Evolutionary conservation across 1,140 invertebrate genomes (phyloP).

Genomic region (Stegodyphus dumicola): DNA sequence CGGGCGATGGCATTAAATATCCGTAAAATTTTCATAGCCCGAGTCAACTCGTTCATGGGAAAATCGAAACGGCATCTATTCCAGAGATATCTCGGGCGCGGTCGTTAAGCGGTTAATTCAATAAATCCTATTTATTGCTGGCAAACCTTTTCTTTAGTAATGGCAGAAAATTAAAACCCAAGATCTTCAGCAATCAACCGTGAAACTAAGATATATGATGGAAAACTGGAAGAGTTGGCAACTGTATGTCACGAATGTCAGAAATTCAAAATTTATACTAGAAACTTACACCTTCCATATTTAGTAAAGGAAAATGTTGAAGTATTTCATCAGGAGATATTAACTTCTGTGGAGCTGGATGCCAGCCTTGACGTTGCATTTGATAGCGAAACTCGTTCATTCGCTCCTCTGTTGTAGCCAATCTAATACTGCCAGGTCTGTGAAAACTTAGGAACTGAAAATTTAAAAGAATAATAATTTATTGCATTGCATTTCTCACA

Average conservation of each 20-base stretch:
- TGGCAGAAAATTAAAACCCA: too few relatives aligned
- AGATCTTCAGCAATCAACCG: too few relatives aligned
- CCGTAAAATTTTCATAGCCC: too few relatives aligned
- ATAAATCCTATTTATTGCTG: too few relatives aligned
- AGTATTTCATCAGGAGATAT: constrained; percentile 67
- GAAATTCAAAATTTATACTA: neutral
- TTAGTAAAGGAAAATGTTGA: constrained; percentile 66
- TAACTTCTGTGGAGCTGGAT: constrained; percentile 66
- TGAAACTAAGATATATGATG: too few relatives aligned
- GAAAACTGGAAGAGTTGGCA: neutral
- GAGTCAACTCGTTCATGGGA: too few relatives aligned
- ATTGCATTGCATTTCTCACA: neutral
- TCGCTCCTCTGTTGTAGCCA: constrained; percentile 65
- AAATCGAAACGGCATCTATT: too few relatives aligned
- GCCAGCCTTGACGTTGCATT: constrained; percentile 67
- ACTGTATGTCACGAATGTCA: neutral
- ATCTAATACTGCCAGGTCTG: constrained; percentile 66
- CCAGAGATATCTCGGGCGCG: too few relatives aligned
- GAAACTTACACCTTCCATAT: constrained; percentile 66
- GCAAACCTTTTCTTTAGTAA: too few relatives aligned
- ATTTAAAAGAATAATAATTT: neutral
- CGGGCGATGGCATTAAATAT: too few relatives aligned
- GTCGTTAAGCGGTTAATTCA: too few relatives aligned
- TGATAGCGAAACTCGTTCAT: constrained; percentile 68
- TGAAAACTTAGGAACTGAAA: constrained; percentile 67